phyloP scores from a whole-genome alignment of 2,888 invertebrate species.

The Mythimna albipuncta region DNA sequence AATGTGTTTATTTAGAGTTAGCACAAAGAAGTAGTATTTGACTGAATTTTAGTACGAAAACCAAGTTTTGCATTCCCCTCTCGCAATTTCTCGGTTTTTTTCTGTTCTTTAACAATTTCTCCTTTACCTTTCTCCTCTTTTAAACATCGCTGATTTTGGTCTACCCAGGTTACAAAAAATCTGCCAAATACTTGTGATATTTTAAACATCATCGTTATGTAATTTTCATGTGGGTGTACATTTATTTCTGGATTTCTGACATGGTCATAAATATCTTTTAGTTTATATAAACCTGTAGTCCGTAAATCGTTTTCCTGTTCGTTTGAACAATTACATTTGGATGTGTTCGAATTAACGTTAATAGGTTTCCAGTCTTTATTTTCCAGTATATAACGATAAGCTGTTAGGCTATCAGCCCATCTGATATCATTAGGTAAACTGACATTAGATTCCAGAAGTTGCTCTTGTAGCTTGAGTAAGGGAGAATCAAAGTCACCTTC shows the following conservation, averaged over 20 bases:
- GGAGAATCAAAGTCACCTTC: constrained; percentile 21
- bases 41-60: constrained; percentile 16
- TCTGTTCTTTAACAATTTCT: constrained; percentile 10
- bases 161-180: constrained; percentile 25
- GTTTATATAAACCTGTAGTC: not conserved
- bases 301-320: not conserved
- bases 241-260: constrained; percentile 2
- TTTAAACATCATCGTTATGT: constrained; percentile 34
- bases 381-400: constrained; percentile 37
- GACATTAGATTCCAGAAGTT: constrained; percentile 36
- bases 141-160: constrained; percentile 31
- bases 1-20: constrained; percentile 1
- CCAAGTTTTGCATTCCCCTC: not conserved
- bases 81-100: not conserved
- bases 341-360: not conserved
- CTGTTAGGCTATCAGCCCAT: constrained; percentile 36
- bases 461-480: constrained; percentile 28
- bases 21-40: constrained; percentile 33
- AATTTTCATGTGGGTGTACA: constrained; percentile 9
- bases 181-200: constrained; percentile 36
- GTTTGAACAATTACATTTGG: constrained; percentile 1
- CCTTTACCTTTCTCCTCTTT: constrained; percentile 3
- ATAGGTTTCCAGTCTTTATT: constrained; percentile 43
- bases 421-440: constrained; percentile 37
- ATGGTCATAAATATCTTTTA: constrained; percentile 31